Evolutionary conservation across 2,888 invertebrate genomes (phyloP), one percentile per base, ranked within the genome.

Genomic region (Lucinisca nassula): DNA sequence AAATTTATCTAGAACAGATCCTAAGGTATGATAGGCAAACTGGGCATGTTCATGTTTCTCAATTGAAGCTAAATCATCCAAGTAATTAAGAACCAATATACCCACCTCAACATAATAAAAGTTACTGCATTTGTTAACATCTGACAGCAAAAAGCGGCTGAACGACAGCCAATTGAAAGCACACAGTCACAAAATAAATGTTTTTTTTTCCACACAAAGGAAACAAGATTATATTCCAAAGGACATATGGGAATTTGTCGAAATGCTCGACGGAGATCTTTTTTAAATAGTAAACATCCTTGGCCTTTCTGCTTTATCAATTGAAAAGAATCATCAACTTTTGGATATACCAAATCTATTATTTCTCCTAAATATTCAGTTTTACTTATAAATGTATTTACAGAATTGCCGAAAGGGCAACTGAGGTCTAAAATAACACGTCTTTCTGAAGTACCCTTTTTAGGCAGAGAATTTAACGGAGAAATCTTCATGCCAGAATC

Each of bases 221-320:
- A 8, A 12, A 72, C 72, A 17, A 38, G 14, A 40, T 72, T 37
- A 12, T 37, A 37, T 3, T 37, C 24, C 14, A 8, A 27, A 21
- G 38, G 37, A 72, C 38, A 32, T 21, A 72, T 37, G 4, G 72
- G 72, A 10, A 72, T 40, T n/a, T 72, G 35, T 14, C 72, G 10
- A 21, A 37, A 72, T 3, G 72, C 72, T 6, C 72, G 4, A 8
- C 40, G 3, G 6, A 72, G 38, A 72, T 72, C 72, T 37, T 40
- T 37, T 72, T 72, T 72, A 37, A 27, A 72, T 21, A 72, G 37
- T 72, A 61, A n/a, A n/a, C n/a, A n/a, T n/a, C n/a, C n/a, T n/a
- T n/a, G n/a, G n/a, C 61, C 61, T 61, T 61, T 61, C 30, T 24
- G 27, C 17, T 24, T 72, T 37, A 72, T 72, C 10, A 72, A 14